Evolutionary conservation across 2,113 vertebrate genomes (phyloP), one percentile per base, ranked within the genome.

Genomic region (Oncorhynchus tshawytscha): DNA sequence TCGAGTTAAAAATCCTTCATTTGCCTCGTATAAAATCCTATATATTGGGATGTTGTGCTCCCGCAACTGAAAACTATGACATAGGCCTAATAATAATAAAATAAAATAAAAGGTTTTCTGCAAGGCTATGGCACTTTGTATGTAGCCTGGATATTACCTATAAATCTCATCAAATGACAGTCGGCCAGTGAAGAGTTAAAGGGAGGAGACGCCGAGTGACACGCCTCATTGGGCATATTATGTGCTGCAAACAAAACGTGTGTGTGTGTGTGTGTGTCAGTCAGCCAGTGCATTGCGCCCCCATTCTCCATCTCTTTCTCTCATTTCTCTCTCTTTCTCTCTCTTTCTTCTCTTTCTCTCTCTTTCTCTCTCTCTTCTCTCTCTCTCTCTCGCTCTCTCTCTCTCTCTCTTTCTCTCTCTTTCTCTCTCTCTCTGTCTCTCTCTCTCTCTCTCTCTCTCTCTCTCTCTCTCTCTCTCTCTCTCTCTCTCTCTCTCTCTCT

Each of bases 161-260:
- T 88, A 86, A 86, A 87, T 86, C 86, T 82, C 84, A 71, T 72
- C 80, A 82, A 82, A 85, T 90, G 83, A 82, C 84, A 81, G 84
- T 86, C 91, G 91, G 92, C 60, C 83, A 88, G 84, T 86, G 93
- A 97, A 94, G 96, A 95, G 97, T 98, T 98, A 98, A 96, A 92
- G 95, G 95, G 97, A 95, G 95, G 95, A 95, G 96, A 94, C 94
- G 93, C 83, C 90, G 93, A 94, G 94, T 94, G 95, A 95, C 97
- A 97, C 96, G 97, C 97, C 97, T 98, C 96, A 97, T 96, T 97
- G 97, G 95, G 94, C 94, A 95, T 96, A 97, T 97, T 96, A 96
- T 96, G 95, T 95, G 96, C 94, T 84, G 96, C 96, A 95, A 96
- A 99, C 97, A 99, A 98, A 99, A 98, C 95, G 39, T 45, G 39